A percentile compares a stretch with the other conserved stretches of the same genome.
phyloP scores from a whole-genome alignment of 2,797 vertebrate species.

The Phaenicophaeus curvirostris region DNA sequence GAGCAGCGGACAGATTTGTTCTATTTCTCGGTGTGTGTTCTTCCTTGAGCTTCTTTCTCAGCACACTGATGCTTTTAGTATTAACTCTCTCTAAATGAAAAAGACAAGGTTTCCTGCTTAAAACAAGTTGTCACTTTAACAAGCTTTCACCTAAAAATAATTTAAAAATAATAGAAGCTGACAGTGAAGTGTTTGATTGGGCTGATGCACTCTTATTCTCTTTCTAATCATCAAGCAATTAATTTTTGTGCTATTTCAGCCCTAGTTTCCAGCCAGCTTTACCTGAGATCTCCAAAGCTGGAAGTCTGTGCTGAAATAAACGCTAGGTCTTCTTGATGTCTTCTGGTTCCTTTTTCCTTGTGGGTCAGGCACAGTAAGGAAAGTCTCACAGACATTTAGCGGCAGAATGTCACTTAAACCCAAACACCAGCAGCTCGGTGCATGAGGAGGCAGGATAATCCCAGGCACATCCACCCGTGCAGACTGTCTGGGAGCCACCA shows the following conservation, averaged over 20 bases:
- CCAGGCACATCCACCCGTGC: rapidly evolving
- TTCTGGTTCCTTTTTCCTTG: background rate
- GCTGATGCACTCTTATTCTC: background rate
- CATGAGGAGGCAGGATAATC: background rate
- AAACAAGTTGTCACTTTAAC: background rate
- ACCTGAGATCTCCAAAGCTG: background rate
- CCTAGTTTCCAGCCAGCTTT: background rate
- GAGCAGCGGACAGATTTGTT: background rate
- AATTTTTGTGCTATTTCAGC: background rate
- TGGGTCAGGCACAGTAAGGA: background rate
- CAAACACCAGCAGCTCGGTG: background rate
- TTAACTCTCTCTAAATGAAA: background rate
- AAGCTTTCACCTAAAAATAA: background rate
- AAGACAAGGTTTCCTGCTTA: background rate
- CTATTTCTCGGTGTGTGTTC: background rate
- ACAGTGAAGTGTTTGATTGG: background rate
- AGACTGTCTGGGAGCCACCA: background rate
- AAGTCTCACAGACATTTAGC: background rate
- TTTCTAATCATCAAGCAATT: background rate
- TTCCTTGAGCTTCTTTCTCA: background rate
- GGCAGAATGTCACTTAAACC: background rate
- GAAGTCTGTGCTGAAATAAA: background rate
- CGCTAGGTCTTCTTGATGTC: background rate
- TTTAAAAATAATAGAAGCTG: background rate
- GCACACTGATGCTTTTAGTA: background rate